Base-by-base conservation (phyloP, 2,888 invertebrate species). In the Nomada goodeniana region DNA sequence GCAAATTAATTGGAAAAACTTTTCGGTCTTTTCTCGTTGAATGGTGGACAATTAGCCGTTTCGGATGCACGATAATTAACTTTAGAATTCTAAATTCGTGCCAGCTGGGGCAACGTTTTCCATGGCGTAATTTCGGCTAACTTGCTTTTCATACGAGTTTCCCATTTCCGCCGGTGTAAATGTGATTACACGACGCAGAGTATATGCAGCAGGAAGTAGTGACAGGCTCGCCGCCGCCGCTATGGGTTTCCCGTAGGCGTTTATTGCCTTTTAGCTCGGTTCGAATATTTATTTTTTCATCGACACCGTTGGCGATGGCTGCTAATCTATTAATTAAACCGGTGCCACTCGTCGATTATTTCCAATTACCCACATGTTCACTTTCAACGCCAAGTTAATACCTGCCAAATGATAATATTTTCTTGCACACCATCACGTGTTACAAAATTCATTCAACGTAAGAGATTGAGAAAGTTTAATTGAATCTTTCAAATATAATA, bases 121-220 rank as follows among this genome's bases (percentile, higher is more conserved):
- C 4, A 18, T 7, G n/a, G n/a, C 47, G 10, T 47, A 11, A 15
- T 79, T 76, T 70, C 76, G n/a, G 9, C 42, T 18, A 59, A 70
- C 44, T 64, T 68, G 67, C 61, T 76, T 57, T 52, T 44, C 60
- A n/a, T 26, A n/a, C n/a, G 52, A 64, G 59, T 64, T 64, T 52
- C 63, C 64, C 69, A 63, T 75, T 78, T 78, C 76, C 63, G 61
- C 18, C 4, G 20, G 68, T 20, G 63, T 63, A 63, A 69, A 75
- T n/a, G 76, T 55, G 64, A 78, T 78, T 78, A 68, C 78, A 13
- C 61, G 50, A 55, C 15, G 44, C 61, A 55, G 57, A 76, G 59
- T 26, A 74, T 42, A 53, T 47, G 65, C 74, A 67, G 55, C 67
- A 53, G 65, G 74, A 77, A 73, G 26, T n/a, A 57, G 44, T 36